Evolutionary conservation across 92 coral and sea anemone species (phyloP), one percentile per base, ranked within the genome.

Genomic region (Isaurus tuberculatus): DNA sequence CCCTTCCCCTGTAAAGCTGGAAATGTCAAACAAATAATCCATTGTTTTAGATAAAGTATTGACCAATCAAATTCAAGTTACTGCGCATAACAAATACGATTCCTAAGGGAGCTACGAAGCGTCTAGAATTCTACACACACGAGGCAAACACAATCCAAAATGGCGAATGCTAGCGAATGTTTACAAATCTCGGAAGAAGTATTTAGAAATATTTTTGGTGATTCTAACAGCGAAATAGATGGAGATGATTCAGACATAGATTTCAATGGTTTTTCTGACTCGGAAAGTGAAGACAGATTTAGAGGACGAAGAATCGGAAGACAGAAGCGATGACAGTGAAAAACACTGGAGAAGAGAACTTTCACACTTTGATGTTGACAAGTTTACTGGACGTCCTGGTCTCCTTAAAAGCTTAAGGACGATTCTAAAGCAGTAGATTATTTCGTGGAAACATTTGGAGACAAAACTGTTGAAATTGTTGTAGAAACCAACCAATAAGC

Each of bases 1-100:
- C 65, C 65, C 25, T 10, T 58, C 65, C 65, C 65, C 65, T 58
- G 65, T 58, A 58, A 58, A 58, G 65, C 65, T 58, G 65, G 65
- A 58, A 58, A 58, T 58, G 65, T 58, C 29, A 58, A 58, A 58
- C 65, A 58, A 58, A 58, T 58, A 58, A 58, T 58, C 65, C 27
- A 17, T 58, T 51, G 60, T 51, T 51, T 51, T 51, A 51, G 60
- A 51, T 51, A 51, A 51, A 51, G 60, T 51, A 51, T 51, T 51
- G 60, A 51, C 60, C 60, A 51, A 51, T 51, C 60, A 51, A 51
- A 51, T 51, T 51, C 60, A 0, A 51, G 60, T 51, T 51, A 51
- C 60, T 51, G 60, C 60, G 2, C 60, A 51, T 58, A 58, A 58
- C 29, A 58, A 58, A 58, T 58, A n/a, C 28, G 65, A 58, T 58